Base-by-base conservation (phyloP, 2,113 vertebrate species). In the Condylura cristata region DNA sequence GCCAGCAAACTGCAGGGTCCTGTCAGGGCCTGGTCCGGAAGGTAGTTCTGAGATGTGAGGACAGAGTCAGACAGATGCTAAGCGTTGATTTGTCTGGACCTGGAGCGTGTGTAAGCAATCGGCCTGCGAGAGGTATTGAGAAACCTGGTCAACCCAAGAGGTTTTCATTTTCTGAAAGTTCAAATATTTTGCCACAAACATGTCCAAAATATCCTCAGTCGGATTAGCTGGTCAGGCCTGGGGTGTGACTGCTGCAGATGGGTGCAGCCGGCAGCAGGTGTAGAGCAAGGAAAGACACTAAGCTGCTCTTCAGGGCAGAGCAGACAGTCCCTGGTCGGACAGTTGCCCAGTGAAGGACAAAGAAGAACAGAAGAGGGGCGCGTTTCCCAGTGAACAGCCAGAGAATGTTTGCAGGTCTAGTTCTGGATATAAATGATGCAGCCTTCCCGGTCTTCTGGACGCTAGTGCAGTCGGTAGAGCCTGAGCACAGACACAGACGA, bases 241-340 rank as follows among this genome's bases (percentile, higher is more conserved):
- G 10, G 18, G 34, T 28, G 5, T 32, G 24, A n/a, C 34, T 20
- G 13, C 53, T 51, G 48, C 48, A 51, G 48, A 51, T 51, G 48
- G 48, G 3, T 7, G 11, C 14, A 12, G 48, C 6, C 18, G 18
- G 20, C 6, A 1, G 20, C 5, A 20, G 17, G 53, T 56, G 22
- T 7, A 22, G 20, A 56, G 7, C 22, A 22, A 56, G 53, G 53
- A 7, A 22, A 22, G 1, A 41, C 60, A 30, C 24, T 24, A 1
- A 4, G 17, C 24, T 20, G 28, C 2, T 78, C 22, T 24, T n/a
- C 79, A 16, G 5, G 17, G 5, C 13, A 28, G 13, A 17, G 4
- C 0, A 58, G 5, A 46, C 7, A 20, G 10, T 0, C 34, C 44
- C 14, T 1, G 81, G 61, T 2, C n/a, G n/a, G 30, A 48, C 20